phyloP scores from a whole-genome alignment of 2,797 vertebrate genomes.

The Helostoma temminkii region DNA sequence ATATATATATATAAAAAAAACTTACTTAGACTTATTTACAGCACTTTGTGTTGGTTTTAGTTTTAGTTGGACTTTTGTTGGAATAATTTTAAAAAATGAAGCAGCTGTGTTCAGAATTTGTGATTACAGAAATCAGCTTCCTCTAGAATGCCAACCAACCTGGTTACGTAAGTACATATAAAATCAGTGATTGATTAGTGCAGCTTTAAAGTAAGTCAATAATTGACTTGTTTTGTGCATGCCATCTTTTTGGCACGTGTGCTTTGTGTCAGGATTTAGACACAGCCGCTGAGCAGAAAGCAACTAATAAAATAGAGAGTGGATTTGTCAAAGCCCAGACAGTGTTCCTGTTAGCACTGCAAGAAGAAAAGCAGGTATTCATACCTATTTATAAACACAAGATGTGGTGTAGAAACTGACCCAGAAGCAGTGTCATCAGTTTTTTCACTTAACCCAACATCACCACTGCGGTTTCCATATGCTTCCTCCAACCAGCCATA shows the following conservation, averaged over 20 bases:
- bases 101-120: no score
- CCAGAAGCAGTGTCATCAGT: constrained; percentile 35
- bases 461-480: constrained; percentile 48
- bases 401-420: constrained; percentile 33
- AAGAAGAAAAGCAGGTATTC: constrained; percentile 19
- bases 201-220: no score
- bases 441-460: constrained; percentile 38
- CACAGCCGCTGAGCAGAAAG: background rate
- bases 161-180: no score
- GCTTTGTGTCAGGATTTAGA: constrained; percentile 9
- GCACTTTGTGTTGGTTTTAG: no score
- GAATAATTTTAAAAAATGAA: no score
- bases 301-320: constrained; percentile 22
- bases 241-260: background rate
- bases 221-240: no score
- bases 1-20: no score
- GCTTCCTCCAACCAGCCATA: constrained; percentile 52
- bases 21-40: no score
- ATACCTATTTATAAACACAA: constrained; percentile 43
- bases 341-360: constrained; percentile 7
- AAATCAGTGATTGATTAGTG: no score
- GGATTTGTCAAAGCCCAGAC: constrained; percentile 16
- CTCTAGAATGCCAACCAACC: no score
- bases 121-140: no score
- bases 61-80: no score